phyloP scores from a whole-genome alignment of 1,140 invertebrate genomes.

The Vanessa tameamea region DNA sequence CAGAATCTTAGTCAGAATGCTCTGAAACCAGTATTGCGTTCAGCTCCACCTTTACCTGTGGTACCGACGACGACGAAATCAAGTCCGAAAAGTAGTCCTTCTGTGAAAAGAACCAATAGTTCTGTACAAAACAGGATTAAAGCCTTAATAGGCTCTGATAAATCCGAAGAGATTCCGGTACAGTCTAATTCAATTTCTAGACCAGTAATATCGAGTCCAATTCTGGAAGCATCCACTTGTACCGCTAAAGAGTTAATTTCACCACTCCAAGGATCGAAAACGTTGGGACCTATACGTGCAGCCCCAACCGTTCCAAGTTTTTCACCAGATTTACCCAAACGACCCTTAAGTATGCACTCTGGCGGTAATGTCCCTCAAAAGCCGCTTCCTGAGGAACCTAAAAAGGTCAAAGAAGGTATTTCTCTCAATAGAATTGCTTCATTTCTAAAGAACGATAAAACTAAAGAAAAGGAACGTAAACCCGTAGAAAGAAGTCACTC shows the following conservation, averaged over 20 bases:
- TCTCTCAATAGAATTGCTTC: slow-evolving; percentile 88
- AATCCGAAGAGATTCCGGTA: slow-evolving; percentile 52
- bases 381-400: slow-evolving; percentile 74
- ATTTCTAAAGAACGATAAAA: slow-evolving; percentile 85
- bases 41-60: slow-evolving; percentile 79
- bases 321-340: slow-evolving; percentile 62
- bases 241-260: slow-evolving; percentile 86
- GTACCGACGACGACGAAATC: slow-evolving; percentile 55
- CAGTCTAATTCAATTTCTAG: slow-evolving; percentile 79
- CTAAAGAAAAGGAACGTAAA: slow-evolving; percentile 81
- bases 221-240: slow-evolving; percentile 89
- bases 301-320: slow-evolving; percentile 79
- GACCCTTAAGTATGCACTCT: slow-evolving; percentile 81
- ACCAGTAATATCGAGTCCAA: slow-evolving; percentile 89
- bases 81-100: slow-evolving; percentile 63
- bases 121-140: slow-evolving; percentile 73
- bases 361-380: slow-evolving; percentile 65
- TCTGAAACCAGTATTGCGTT: slow-evolving; percentile 64
- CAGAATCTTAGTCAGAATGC: slow-evolving; percentile 59
- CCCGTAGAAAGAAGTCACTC: slow-evolving; percentile 82
- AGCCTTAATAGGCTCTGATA: slow-evolving; percentile 78
- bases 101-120: slow-evolving; percentile 70
- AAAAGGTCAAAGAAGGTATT: slow-evolving; percentile 81
- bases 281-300: slow-evolving; percentile 80
- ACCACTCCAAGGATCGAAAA: slow-evolving; percentile 77